Evolutionary conservation across 2,797 vertebrate genomes (phyloP).

Genomic region (Enteromius viviparus): DNA sequence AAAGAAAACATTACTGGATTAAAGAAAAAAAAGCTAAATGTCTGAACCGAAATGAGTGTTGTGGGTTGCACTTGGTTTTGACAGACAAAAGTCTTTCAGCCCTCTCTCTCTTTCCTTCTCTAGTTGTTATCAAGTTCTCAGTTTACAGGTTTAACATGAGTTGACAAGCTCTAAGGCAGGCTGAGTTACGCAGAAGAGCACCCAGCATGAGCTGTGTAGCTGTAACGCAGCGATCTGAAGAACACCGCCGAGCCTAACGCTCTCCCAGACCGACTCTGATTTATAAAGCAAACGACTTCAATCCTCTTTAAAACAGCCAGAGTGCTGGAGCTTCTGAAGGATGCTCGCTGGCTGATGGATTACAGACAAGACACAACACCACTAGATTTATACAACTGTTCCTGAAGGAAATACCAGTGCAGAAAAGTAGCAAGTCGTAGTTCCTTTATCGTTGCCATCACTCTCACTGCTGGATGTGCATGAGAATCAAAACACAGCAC

Average conservation of each 20-base stretch:
- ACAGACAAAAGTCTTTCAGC: constrained; percentile 63
- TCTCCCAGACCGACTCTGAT: background rate
- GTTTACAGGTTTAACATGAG: constrained; percentile 80
- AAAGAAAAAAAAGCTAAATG: background rate
- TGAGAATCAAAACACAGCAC: background rate
- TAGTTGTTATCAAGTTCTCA: constrained; percentile 78
- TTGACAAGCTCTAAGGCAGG: constrained; percentile 60
- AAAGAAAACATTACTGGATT: background rate
- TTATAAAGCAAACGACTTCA: constrained; percentile 22
- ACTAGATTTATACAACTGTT: background rate
- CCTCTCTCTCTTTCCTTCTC: constrained; percentile 47
- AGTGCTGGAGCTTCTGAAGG: constrained; percentile 6
- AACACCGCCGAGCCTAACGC: constrained; percentile 3
- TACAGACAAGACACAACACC: background rate
- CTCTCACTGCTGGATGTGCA: background rate
- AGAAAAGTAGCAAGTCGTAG: constrained; percentile 1
- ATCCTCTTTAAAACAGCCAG: constrained; percentile 17
- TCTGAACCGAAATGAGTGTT: constrained; percentile 39
- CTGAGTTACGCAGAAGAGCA: constrained; percentile 3
- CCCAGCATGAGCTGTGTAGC: constrained; percentile 15
- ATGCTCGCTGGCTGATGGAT: background rate
- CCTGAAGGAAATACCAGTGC: background rate
- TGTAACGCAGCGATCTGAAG: background rate
- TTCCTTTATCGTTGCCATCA: background rate
- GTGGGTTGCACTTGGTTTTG: constrained; percentile 59